phyloP scores from a whole-genome alignment of 53 echinoderm and acorn worm species.

The Echinometra lucunter region DNA sequence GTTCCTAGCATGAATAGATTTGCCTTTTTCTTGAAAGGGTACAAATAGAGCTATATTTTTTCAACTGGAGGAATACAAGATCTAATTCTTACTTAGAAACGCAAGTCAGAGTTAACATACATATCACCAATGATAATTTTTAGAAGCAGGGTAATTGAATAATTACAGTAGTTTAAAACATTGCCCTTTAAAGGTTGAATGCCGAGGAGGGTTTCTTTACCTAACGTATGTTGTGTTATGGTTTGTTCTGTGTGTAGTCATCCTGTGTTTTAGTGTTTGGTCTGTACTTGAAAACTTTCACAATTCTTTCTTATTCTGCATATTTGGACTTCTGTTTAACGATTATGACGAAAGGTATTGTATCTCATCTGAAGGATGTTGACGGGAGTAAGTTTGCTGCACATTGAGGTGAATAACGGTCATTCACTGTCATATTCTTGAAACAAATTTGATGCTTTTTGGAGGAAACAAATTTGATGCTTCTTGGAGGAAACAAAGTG shows the following conservation, averaged over 20 bases:
- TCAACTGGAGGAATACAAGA: too few species aligned
- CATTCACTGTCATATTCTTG: neutral
- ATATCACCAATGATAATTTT: neutral
- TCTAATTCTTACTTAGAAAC: too few species aligned
- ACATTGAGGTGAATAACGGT: neutral
- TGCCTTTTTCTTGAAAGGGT: neutral
- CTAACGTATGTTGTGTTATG: neutral
- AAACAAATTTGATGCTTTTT: neutral
- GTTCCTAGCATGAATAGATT: neutral
- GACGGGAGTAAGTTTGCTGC: neutral
- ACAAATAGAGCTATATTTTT: too few species aligned
- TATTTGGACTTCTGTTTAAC: neutral
- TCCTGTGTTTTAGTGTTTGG: neutral
- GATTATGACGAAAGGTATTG: too few species aligned
- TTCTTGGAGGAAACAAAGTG: neutral
- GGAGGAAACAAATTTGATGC: neutral
- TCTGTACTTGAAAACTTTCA: neutral
- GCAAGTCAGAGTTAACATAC: neutral
- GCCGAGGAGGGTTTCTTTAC: neutral
- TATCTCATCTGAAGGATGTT: neutral
- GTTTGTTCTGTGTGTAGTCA: slow-evolving; percentile 5
- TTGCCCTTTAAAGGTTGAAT: neutral
- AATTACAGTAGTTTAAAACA: neutral
- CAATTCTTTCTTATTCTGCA: neutral
- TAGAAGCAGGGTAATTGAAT: neutral